Base-by-base conservation (phyloP, 2,888 invertebrate genomes). In the Stenodema calcarata region DNA sequence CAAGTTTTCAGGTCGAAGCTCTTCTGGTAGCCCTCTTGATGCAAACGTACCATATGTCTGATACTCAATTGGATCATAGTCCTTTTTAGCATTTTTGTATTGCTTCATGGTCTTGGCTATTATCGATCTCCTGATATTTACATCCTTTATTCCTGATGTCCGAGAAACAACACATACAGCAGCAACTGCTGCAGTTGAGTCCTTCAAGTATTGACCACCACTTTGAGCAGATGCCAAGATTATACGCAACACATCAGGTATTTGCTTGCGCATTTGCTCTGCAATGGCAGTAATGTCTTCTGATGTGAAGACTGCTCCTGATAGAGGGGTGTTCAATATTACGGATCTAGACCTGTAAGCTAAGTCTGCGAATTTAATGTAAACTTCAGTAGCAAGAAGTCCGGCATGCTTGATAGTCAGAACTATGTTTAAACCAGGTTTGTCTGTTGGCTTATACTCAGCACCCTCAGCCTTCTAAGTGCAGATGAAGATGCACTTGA, bases 71-170 rank as follows among this genome's bases (percentile, higher is more conserved):
- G 7, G 9, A n/a, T 76, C 76, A 76, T 35, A 76, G 6, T 30
- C 41, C 41, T 76, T 76, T n/a, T 76, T 76, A 2, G 7, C 14
- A n/a, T 76, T 76, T 4, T 30, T 76, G 18, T 76, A 76, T 41
- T 76, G 76, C n/a, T 76, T 76, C 76, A 76, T 76, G 6, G 76
- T 76, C 76, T 76, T 76, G 7, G 14, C 42, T 35, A 76, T 76
- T 30, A 76, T 76, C 9, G 12, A 9, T 1, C 35, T 41, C 30
- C 76, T 23, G n/a, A 76, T 41, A 9, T 41, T 6, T 14, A 11
- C 12, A 2, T 30, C 41, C n/a, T 30, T 76, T 18, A 76, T 41
- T 76, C 76, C 76, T 6, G 9, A 7, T 28, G 76, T 76, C 1
- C 35, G 4, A 11, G 76, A 30, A 9, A n/a, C 18, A 1, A 35